Percentiles rank a stretch among this genome's conserved stretches.
Evolutionary conservation across 2,888 invertebrate genomes (phyloP).

Genomic region (Drosophila gaucha): DNA sequence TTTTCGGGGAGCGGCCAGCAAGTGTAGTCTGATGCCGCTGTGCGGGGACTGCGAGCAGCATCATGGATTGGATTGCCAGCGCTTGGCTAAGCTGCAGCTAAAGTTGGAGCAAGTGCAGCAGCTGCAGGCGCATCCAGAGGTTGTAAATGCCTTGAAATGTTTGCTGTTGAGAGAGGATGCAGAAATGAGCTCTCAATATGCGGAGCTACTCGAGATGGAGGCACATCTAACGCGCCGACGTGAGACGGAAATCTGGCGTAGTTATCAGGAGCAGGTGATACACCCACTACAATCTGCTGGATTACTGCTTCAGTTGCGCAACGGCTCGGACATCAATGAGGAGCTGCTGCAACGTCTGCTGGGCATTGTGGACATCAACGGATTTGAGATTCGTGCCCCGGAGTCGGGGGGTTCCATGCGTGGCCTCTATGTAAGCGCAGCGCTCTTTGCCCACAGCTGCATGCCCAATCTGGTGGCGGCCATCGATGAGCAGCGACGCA

Average conservation of each 20-base stretch:
- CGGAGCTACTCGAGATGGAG: constrained; percentile 86
- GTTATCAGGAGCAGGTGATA: constrained; percentile 85
- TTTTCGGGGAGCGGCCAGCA: constrained; percentile 77
- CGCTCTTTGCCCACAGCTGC: constrained; percentile 91
- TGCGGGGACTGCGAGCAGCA: constrained; percentile 85
- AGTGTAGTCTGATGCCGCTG: constrained; percentile 86
- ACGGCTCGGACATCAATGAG: constrained; percentile 82
- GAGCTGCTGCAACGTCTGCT: constrained; percentile 88
- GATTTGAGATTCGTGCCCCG: constrained; percentile 89
- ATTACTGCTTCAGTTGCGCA: constrained; percentile 57
- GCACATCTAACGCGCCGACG: constrained; percentile 86
- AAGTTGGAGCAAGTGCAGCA: constrained; percentile 77
- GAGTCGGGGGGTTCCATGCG: constrained; percentile 85
- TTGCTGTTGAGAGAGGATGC: constrained; percentile 85
- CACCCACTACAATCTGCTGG: constrained; percentile 72
- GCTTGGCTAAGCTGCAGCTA: constrained; percentile 84
- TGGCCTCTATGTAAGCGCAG: constrained; percentile 90
- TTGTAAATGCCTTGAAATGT: constrained; percentile 84
- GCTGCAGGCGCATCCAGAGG: constrained; percentile 62
- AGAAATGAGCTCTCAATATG: constrained; percentile 84
- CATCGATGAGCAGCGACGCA: constrained; percentile 88
- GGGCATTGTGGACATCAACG: constrained; percentile 91
- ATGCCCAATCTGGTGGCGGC: constrained; percentile 89
- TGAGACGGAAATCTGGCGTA: constrained; percentile 86
- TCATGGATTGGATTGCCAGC: constrained; percentile 85